A percentile compares a stretch with the other conserved stretches of the same genome.
Conservation (phyloP, 2,888 invertebrate species). For the Orthosia incerta region DNA sequence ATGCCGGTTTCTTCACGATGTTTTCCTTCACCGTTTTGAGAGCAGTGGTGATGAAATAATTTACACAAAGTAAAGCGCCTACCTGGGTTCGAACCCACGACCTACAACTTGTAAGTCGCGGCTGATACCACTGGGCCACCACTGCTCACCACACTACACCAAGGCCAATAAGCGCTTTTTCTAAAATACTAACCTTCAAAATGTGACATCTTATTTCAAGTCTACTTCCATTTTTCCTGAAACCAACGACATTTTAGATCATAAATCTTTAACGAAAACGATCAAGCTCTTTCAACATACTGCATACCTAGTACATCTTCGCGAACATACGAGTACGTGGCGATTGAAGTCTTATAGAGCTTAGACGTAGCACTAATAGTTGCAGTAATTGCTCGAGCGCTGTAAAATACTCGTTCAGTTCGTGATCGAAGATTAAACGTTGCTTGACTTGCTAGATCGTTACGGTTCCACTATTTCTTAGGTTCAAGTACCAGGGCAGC, state of each 20-base stretch:
- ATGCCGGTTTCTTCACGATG: too few relatives aligned
- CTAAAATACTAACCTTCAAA: too few relatives aligned
- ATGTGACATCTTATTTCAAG: neutral
- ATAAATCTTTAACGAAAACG: neutral
- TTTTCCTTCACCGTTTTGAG: too few relatives aligned
- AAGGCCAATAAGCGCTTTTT: too few relatives aligned
- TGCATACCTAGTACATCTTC: neutral
- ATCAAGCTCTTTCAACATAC: neutral
- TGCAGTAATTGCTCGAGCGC: slow-evolving; percentile 56
- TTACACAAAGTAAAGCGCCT: too few relatives aligned
- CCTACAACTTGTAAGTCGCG: too few relatives aligned
- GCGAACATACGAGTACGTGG: slow-evolving; percentile 44
- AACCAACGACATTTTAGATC: neutral
- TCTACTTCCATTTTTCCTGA: neutral
- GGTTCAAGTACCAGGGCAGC: slow-evolving; percentile 25
- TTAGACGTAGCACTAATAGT: slow-evolving; percentile 49
- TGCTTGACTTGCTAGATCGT: slow-evolving; percentile 43
- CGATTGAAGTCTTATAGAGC: slow-evolving; percentile 47
- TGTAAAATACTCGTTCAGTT: slow-evolving; percentile 56
- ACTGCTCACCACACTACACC: too few relatives aligned
- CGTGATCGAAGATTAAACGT: slow-evolving; percentile 52
- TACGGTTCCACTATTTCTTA: slow-evolving; percentile 18
- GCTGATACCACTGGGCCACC: too few relatives aligned
- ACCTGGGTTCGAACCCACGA: too few relatives aligned
- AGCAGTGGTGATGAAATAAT: too few relatives aligned